Conservation (phyloP, 2,113 vertebrate species). For the Abramis brama region DNA sequence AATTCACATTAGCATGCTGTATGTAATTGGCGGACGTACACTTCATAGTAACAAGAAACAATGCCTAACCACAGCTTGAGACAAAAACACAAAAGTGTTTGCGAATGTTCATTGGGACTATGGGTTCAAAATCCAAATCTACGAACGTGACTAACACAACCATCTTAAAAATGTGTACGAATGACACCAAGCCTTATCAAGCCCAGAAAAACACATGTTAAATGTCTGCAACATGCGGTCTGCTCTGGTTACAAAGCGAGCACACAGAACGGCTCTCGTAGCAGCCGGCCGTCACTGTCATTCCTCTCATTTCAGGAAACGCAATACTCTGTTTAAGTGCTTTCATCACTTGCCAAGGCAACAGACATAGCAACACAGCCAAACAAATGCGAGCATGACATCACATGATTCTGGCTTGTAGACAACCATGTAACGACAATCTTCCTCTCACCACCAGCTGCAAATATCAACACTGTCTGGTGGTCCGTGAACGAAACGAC, state of each 20-base stretch:
- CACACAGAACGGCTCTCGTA: background rate
- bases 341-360: slow-evolving; percentile 54
- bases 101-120: too few relatives aligned
- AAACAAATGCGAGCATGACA: slow-evolving; percentile 53
- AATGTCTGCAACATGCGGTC: background rate
- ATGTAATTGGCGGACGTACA: background rate
- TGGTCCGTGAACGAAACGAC: slow-evolving; percentile 1
- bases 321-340: slow-evolving; percentile 45
- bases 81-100: too few relatives aligned
- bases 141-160: background rate
- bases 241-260: slow-evolving; percentile 25
- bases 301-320: slow-evolving; percentile 56
- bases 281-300: slow-evolving; percentile 25
- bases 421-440: slow-evolving; percentile 44
- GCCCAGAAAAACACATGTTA: background rate
- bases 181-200: slow-evolving; percentile 4
- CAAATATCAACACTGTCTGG: slow-evolving; percentile 39
- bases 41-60: too few relatives aligned
- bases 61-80: too few relatives aligned
- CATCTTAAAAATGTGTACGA: slow-evolving; percentile 15
- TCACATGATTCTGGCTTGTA: slow-evolving; percentile 43
- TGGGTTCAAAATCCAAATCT: background rate
- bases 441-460: slow-evolving; percentile 42
- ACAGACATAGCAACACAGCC: slow-evolving; percentile 57
- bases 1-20: background rate